Base-by-base conservation (phyloP, 2,797 vertebrate genomes). In the Sorex maritimensis region DNA sequence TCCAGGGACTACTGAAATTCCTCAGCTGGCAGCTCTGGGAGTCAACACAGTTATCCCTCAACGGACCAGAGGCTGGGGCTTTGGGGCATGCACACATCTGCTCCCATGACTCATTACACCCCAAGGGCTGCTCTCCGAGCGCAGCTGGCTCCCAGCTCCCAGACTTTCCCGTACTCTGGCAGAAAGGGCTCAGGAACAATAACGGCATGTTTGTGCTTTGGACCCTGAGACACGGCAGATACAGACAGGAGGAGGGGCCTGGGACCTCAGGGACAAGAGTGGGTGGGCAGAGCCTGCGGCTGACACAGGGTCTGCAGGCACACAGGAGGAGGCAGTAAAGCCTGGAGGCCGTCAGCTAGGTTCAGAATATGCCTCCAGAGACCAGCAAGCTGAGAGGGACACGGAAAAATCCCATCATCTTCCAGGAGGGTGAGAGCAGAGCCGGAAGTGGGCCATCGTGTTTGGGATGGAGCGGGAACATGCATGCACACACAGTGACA, bases 401-500 rank as follows among this genome's bases (percentile, higher is more conserved):
- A 46, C 2, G 19, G 82, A 12, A 63, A 34, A n/a, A 55, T 44
- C 74, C 2, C 30, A 6, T 15, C 46, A 34, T 14, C 41, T 69
- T 44, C 41, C 7, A 55, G 58, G 74, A 21, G 26, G 5, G 7
- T 24, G 7, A 61, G 21, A 24, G 28, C 8, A 11, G 26, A 52
- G 15, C 5, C 23, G 55, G 67, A 74, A 17, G 1, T 19, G 34
- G 49, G 61, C n/a, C 23, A 1, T 1, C 26, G 30, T 9, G 15
- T 0, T 4, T 19, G 34, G 21, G 15, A 10, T 24, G 30, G 73
- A 28, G 23, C 65, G 30, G 21, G 17, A 15, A 15, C 41, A 44
- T 44, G 41, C 41, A 41, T 0, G 12, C 8, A 14, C 1, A 4
- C 6, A 38, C 9, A 23, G 14, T 2, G 89, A 24, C 0, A 1